A percentile compares a stretch with the other conserved stretches of the same genome.
Evolutionary conservation across 2,797 vertebrate species (phyloP).

Genomic region (Takifugu ocellatus): DNA sequence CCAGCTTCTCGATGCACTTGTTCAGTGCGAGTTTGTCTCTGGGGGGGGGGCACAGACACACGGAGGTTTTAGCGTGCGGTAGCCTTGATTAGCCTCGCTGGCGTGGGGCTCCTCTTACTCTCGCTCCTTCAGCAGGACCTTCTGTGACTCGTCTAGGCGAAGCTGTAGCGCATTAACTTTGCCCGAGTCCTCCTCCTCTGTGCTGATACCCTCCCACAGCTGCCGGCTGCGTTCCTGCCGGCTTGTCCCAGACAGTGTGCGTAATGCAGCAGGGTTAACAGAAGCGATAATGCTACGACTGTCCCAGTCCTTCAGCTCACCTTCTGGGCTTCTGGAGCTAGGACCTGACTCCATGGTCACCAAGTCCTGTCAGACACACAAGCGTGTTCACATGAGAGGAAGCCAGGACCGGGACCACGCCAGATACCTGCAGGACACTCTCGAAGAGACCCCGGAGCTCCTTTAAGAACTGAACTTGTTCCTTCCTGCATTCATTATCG

Average conservation of each 20-base stretch:
- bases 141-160: conserved; percentile 92
- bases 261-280: conserved; percentile 60
- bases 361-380: conserved; percentile 75
- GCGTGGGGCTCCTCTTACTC: conserved; percentile 75
- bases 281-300: conserved; percentile 46
- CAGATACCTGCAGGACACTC: not conserved
- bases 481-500: too few relatives aligned
- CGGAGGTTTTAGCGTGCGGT: not conserved
- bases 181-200: conserved; percentile 83
- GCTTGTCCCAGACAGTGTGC: conserved; percentile 65
- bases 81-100: not conserved
- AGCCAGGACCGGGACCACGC: not conserved
- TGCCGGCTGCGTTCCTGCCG: conserved; percentile 86
- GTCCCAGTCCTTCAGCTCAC: conserved; percentile 82
- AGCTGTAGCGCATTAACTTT: conserved; percentile 86
- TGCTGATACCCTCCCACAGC: conserved; percentile 84
- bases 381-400: not conserved
- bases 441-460: not conserved
- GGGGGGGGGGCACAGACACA: conserved; percentile 20
- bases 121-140: conserved; percentile 87
- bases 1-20: conserved; percentile 92
- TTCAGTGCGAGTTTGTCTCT: conserved; percentile 91
- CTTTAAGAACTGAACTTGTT: too few relatives aligned
- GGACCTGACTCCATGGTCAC: conserved; percentile 83
- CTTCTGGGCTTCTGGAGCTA: conserved; percentile 62